phyloP scores from a whole-genome alignment of 2,797 vertebrate species.

The Calcarius lapponicus region DNA sequence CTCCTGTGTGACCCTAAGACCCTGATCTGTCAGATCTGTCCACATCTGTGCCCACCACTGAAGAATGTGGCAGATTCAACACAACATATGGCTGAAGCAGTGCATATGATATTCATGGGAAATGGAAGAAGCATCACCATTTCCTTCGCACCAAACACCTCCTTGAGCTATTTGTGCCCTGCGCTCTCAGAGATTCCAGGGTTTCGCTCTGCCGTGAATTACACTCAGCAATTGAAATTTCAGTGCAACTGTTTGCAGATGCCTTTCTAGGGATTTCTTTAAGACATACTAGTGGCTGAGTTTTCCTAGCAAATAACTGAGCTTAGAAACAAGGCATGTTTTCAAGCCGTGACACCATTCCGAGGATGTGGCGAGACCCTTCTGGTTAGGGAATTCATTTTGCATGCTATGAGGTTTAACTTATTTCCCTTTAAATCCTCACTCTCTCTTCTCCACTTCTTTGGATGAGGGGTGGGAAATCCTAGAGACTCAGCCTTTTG shows the following conservation, averaged over 20 bases:
- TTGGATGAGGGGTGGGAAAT: conserved; percentile 11
- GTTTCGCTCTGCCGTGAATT: conserved; percentile 61
- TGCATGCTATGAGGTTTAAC: conserved; percentile 51
- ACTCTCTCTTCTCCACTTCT: conserved; percentile 28
- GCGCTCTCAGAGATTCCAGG: conserved; percentile 25
- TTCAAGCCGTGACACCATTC: conserved; percentile 42
- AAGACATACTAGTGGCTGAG: background rate
- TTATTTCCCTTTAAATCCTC: conserved; percentile 58
- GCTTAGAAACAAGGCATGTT: conserved; percentile 44
- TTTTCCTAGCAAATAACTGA: conserved; percentile 44
- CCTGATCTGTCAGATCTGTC: conserved; percentile 84
- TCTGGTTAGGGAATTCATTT: conserved; percentile 49
- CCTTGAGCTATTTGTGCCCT: conserved; percentile 73
- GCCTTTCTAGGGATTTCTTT: conserved; percentile 41
- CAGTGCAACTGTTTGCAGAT: conserved; percentile 64
- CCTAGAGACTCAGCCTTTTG: background rate
- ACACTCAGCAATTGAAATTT: conserved; percentile 32
- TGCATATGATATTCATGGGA: conserved; percentile 79
- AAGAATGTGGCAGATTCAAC: conserved; percentile 75
- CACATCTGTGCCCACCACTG: conserved; percentile 78
- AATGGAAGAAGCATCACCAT: conserved; percentile 71
- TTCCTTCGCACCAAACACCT: conserved; percentile 71
- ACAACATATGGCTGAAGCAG: conserved; percentile 75
- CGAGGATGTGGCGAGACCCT: conserved; percentile 45
- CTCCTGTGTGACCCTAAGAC: conserved; percentile 89